phyloP scores from a whole-genome alignment of 2,888 invertebrate species.

The Stenoptilia bipunctidactyla region DNA sequence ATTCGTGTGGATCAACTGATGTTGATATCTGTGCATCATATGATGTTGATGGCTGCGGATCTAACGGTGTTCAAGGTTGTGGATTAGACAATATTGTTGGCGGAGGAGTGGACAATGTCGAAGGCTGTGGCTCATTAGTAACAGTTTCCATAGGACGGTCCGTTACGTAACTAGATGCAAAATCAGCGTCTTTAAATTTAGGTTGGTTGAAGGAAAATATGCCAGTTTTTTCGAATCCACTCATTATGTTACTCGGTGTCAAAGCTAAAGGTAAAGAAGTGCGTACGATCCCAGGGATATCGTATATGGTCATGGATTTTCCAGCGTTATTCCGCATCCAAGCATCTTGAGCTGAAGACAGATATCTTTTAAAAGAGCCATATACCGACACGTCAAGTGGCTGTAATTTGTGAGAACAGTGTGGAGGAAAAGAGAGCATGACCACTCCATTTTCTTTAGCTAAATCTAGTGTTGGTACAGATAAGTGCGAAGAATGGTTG shows the following conservation, averaged over 20 bases:
- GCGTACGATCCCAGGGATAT: slow-evolving; percentile 10
- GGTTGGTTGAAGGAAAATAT: neutral
- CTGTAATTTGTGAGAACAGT: slow-evolving; percentile 13
- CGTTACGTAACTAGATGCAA: slow-evolving; percentile 1
- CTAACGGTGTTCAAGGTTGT: no score
- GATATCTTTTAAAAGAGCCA: slow-evolving; percentile 16
- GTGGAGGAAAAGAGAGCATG: slow-evolving; percentile 12
- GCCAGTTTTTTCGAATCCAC: slow-evolving; percentile 1
- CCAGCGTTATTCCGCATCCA: slow-evolving; percentile 12
- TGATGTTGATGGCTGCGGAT: no score
- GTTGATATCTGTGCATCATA: no score
- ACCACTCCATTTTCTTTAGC: slow-evolving; percentile 14
- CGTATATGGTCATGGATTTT: slow-evolving; percentile 16
- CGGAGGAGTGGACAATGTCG: neutral
- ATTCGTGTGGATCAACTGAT: no score
- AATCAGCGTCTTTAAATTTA: neutral
- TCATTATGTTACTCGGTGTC: slow-evolving; percentile 3
- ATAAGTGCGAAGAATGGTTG: slow-evolving; percentile 14
- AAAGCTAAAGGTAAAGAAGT: slow-evolving; percentile 7
- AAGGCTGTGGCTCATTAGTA: neutral
- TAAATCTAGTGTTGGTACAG: slow-evolving; percentile 11
- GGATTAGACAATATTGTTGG: no score
- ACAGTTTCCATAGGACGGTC: neutral
- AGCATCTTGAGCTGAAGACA: slow-evolving; percentile 3
- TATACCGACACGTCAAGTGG: slow-evolving; percentile 15